Base-by-base conservation (phyloP, 2,888 invertebrate genomes). In the Acrobasis suavella region DNA sequence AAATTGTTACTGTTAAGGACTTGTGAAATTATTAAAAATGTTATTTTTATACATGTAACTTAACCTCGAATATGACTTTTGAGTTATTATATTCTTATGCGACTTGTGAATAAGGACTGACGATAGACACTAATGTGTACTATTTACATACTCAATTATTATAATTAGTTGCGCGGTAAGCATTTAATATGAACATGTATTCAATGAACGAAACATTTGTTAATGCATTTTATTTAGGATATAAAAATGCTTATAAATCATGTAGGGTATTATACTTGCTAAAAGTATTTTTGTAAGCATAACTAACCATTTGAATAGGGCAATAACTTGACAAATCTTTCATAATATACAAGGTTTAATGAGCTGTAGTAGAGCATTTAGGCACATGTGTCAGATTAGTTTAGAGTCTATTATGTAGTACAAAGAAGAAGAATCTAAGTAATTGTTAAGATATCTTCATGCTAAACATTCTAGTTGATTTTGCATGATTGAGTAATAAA, bases 1-100 rank as follows among this genome's bases (percentile, higher is more conserved):
- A 91, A 85, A 91, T 91, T 91, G 87, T 91, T 91, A 91, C 91
- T 91, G 91, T 91, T 86, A 73, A 76, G 72, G 75, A 67, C 70
- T 70, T 71, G 68, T 72, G 71, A 76, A 69, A 70, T 69, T 71
- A 70, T 75, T 76, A 72, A 73, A 73, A 80, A 80, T 81, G 80
- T 90, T 89, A 88, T 90, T 90, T 91, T 90, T 90, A 77, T 89
- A 89, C 80, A 85, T 75, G 79, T 81, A 82, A 83, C 82, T 78
- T 76, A 81, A 89, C 86, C 86, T 88, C 85, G 82, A 81, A 80
- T 80, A 74, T 74, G 81, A 80, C 78, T 81, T 83, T 84, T 82
- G 77, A 81, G 82, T 82, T 83, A 81, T 74, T 77, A 73, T 85
- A 84, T 84, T 83, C 79, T 82, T 81, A 84, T 78, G 81, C 80